Evolutionary conservation across 2,113 vertebrate genomes (phyloP).

Genomic region (Dasyornis broadbenti): DNA sequence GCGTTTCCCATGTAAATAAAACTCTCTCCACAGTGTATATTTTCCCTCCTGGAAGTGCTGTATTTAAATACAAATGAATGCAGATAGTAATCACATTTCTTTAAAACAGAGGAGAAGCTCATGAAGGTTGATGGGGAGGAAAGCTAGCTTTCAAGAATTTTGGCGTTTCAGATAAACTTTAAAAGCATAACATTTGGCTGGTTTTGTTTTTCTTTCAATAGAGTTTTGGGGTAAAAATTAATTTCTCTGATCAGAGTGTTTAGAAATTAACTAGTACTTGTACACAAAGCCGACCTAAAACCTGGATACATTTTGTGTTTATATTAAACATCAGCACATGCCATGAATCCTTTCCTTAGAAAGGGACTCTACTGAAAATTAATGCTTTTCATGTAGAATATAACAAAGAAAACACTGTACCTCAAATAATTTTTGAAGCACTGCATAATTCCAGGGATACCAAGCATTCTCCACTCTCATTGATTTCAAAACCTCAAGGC

Average conservation of each 20-base stretch:
- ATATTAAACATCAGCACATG: not conserved
- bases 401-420: not conserved
- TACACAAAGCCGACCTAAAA: not conserved
- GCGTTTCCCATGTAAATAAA: not conserved
- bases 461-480: not conserved
- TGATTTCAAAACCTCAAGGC: not conserved
- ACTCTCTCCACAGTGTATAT: not conserved
- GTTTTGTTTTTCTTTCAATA: not conserved
- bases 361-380: not conserved
- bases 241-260: not conserved
- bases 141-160: not conserved
- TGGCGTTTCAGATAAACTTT: not conserved
- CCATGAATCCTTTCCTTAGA: not conserved
- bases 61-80: not conserved
- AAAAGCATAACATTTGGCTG: not conserved
- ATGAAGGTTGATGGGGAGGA: not conserved
- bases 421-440: not conserved
- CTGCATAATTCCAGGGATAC: not conserved
- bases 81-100: not conserved
- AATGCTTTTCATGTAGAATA: not conserved
- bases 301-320: not conserved
- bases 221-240: not conserved
- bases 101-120: not conserved
- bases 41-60: not conserved
- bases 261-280: not conserved